Conservation (phyloP, 2,888 invertebrate genomes). For the Agrilus biguttatus region DNA sequence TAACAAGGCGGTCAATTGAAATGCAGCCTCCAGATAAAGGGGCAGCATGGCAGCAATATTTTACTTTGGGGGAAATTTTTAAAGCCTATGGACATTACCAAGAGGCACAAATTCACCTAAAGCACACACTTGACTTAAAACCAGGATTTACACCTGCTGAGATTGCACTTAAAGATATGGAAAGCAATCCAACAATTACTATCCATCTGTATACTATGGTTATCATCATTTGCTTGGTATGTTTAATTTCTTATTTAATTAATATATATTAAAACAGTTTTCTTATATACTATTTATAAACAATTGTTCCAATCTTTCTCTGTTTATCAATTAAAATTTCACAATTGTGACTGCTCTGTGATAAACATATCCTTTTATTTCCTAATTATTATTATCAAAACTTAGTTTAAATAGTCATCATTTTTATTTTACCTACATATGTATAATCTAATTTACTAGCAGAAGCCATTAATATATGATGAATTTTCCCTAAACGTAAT, state of each 20-base stretch:
- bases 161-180: slow-evolving; percentile 67
- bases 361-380: no score
- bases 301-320: no score
- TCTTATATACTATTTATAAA: not conserved
- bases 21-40: slow-evolving; percentile 73
- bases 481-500: no score
- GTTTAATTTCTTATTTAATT: slow-evolving; percentile 11
- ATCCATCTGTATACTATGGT: slow-evolving; percentile 76
- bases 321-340: no score
- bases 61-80: slow-evolving; percentile 81
- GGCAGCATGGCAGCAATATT: slow-evolving; percentile 76
- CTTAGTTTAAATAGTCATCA: no score
- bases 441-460: no score
- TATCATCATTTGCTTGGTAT: slow-evolving; percentile 75
- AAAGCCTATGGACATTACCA: slow-evolving; percentile 82
- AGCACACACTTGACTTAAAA: slow-evolving; percentile 68
- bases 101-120: slow-evolving; percentile 71
- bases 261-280: not conserved
- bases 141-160: slow-evolving; percentile 76
- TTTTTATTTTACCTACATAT: no score
- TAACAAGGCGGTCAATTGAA: slow-evolving; percentile 71
- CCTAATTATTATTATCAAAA: no score
- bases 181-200: slow-evolving; percentile 62
- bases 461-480: no score
- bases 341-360: no score